phyloP scores from a whole-genome alignment of 2,888 invertebrate species.

The Thalpophila matura region DNA sequence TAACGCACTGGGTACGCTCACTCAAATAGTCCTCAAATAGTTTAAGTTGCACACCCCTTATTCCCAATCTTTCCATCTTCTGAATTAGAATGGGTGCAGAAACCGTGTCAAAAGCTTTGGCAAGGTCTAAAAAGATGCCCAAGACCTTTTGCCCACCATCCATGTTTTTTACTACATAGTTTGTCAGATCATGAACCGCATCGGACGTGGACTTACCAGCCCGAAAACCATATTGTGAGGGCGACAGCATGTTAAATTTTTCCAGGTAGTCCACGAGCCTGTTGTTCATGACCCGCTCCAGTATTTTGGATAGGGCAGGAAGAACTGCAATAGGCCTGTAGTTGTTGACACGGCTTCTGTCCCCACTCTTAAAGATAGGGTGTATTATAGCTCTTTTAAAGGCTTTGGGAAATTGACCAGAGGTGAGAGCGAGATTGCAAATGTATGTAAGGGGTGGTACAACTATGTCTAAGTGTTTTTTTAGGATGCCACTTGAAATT shows the following conservation, averaged over 20 bases:
- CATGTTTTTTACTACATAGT: neutral
- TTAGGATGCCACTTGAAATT: neutral
- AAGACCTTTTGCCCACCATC: neutral
- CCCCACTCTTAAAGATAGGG: neutral
- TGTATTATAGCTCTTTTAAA: neutral
- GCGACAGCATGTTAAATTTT: neutral
- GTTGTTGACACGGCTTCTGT: neutral
- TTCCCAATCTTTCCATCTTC: conserved; percentile 5
- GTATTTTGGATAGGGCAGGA: neutral
- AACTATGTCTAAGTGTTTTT: neutral
- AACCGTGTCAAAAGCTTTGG: conserved; percentile 1
- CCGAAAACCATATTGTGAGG: neutral
- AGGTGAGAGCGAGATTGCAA: neutral
- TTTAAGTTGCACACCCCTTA: neutral
- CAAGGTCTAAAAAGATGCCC: conserved; percentile 5
- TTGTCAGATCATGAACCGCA: neutral
- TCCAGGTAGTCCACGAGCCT: neutral
- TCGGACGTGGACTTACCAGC: neutral
- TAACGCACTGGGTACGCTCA: conserved; percentile 9
- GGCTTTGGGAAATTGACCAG: neutral
- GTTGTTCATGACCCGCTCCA: neutral
- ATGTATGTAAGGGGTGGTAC: neutral
- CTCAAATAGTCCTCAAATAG: conserved; percentile 6
- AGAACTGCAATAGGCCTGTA: neutral
- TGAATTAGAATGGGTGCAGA: no score